Base-by-base conservation (phyloP, 2,888 invertebrate genomes). In the Notodonta dromedarius region DNA sequence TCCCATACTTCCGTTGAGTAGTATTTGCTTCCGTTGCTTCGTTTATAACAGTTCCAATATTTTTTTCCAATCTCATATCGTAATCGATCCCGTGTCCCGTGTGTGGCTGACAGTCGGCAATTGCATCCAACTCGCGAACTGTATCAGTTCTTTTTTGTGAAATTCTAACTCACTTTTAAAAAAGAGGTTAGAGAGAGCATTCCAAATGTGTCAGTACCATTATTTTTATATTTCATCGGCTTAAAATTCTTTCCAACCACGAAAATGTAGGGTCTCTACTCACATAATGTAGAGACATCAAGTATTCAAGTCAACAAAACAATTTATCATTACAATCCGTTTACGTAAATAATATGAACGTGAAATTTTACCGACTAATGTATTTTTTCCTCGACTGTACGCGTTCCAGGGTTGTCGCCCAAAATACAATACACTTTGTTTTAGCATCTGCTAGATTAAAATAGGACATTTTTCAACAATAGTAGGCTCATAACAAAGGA, bases 341-440 rank as follows among this genome's bases (percentile, higher is more conserved):
- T 35, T 32, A 35, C 13, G 8, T 53, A 32, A 53, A 35, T 13
- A 32, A 35, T 51, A 16, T 35, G 2, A 40, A 40, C 6, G 14
- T 8, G 40, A 7, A 55, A 40, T 14, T 0, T 55, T 11, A 14
- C 24, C 24, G 24, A 24, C 40, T 55, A 40, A 55, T 55, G 13
- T 39, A 55, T 55, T 40, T 53, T 53, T 53, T 40, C 55, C 55
- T 40, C 39, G 9, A n/a, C 40, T 0, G 39, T 55, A n/a, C 40
- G 7, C 39, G 39, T n/a, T n/a, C 46, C 13, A 35, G 55, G 55
- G 55, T 11, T 53, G 53, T 35, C 53, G 2, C 51, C n/a, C 16
- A 52, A 52, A 32, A 52, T 52, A 52, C 32, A 52, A 52, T 50
- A 52, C 52, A 24, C 52, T 16, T 50, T 50, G 14, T 50, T 50